Conservation (phyloP, 2,113 vertebrate species). For the Myiozetetes cayanensis region DNA sequence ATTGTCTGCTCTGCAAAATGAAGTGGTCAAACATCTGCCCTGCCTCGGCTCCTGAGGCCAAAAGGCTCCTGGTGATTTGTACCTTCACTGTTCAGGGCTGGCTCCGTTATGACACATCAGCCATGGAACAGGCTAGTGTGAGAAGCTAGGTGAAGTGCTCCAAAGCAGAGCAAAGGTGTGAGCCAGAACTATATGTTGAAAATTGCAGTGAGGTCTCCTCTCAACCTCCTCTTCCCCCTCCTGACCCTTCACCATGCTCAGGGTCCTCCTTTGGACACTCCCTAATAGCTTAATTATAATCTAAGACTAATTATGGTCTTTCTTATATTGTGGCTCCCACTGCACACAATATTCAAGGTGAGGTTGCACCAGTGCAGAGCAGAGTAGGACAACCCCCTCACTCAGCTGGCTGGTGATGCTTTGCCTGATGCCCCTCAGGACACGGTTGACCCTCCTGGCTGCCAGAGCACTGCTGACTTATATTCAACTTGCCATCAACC, state of each 20-base stretch:
- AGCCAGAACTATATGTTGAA: background rate
- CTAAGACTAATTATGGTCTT: background rate
- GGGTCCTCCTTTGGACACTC: background rate
- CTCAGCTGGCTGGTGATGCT: background rate
- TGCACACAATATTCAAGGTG: background rate
- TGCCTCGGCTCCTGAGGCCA: background rate
- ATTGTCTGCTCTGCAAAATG: background rate
- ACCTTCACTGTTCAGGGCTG: background rate
- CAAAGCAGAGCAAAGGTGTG: background rate
- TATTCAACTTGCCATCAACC: background rate
- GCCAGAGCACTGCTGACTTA: background rate
- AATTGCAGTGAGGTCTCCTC: background rate
- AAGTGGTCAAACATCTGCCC: rapidly evolving
- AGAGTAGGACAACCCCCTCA: background rate
- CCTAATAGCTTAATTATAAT: background rate
- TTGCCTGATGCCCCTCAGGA: background rate
- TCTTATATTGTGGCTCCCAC: background rate
- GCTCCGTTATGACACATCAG: rapidly evolving
- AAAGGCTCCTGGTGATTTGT: background rate
- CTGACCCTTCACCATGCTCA: background rate
- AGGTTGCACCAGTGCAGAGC: background rate
- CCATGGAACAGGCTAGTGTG: background rate
- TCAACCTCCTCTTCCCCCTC: background rate
- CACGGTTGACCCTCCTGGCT: background rate
- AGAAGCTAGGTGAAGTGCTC: background rate